Percentiles rank a stretch among this genome's conserved stretches.
These are phyloP conservation scores for Pemphigus obesinymphae DNA, from an alignment of 1,140 invertebrate genomes.

Conservation along the genomic window DNA sequence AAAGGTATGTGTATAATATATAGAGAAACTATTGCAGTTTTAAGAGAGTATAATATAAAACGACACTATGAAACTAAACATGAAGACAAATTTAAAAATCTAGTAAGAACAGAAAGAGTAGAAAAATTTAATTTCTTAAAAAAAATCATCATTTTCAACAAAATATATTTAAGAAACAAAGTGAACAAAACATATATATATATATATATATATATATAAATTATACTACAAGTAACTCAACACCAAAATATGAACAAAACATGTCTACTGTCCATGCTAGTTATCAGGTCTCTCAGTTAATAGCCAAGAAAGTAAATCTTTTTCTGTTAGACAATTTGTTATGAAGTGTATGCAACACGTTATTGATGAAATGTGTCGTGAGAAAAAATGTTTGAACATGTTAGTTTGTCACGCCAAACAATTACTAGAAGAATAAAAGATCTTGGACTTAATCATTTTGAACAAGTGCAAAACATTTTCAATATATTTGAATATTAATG, in stretches of 20 bases:
- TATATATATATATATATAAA: too few relatives aligned
- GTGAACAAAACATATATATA: background rate
- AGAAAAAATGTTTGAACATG: background rate
- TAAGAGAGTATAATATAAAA: constrained; percentile 39
- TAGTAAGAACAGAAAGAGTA: background rate
- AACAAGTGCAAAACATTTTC: background rate
- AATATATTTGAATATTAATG: background rate
- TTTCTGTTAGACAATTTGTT: constrained; percentile 7
- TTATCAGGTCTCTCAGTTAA: background rate
- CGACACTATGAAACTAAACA: constrained; percentile 41
- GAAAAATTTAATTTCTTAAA: too few relatives aligned
- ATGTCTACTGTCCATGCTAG: background rate
- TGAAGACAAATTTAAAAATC: constrained; percentile 35
- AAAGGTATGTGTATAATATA: constrained; percentile 11
- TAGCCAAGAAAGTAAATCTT: constrained; percentile 1
- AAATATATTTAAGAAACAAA: too few relatives aligned
- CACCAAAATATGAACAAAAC: background rate
- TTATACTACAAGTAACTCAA: too few relatives aligned
- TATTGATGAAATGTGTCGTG: background rate
- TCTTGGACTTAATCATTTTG: background rate
- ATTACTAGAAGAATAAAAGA: constrained; percentile 4
- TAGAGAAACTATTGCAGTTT: constrained; percentile 23
- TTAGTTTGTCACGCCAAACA: too few relatives aligned
- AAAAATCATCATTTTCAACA: too few relatives aligned
- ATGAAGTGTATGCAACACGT: background rate